phyloP scores from a whole-genome alignment of 2,113 vertebrate species.

The Phyllopteryx taeniolatus region DNA sequence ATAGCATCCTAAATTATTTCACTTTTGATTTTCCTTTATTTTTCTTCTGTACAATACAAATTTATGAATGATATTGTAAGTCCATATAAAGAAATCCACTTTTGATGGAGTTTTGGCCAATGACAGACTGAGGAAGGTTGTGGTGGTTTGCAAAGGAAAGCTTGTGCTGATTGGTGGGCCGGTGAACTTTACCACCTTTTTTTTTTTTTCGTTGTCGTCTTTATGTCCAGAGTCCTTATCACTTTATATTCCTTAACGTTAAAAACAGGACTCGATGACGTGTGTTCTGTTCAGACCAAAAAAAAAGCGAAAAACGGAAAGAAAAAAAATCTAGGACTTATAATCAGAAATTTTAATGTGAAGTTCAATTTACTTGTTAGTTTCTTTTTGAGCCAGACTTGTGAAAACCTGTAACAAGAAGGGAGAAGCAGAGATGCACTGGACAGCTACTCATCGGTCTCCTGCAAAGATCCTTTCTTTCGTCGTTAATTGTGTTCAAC shows the following conservation, averaged over 20 bases:
- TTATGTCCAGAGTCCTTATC: slow-evolving; percentile 73
- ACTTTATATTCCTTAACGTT: slow-evolving; percentile 74
- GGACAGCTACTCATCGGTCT: slow-evolving; percentile 54
- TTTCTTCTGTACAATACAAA: slow-evolving; percentile 70
- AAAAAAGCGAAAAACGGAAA: slow-evolving; percentile 77
- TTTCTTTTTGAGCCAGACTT: slow-evolving; percentile 68
- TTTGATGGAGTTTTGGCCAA: slow-evolving; percentile 63
- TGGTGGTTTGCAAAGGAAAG: slow-evolving; percentile 69
- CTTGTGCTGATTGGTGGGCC: slow-evolving; percentile 79
- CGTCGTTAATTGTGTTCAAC: slow-evolving; percentile 40
- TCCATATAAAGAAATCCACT: slow-evolving; percentile 64
- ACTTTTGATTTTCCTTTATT: slow-evolving; percentile 56
- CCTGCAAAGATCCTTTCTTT: slow-evolving; percentile 37
- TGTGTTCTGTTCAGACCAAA: slow-evolving; percentile 79
- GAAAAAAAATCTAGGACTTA: slow-evolving; percentile 64
- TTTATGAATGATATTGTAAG: slow-evolving; percentile 70
- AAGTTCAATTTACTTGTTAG: slow-evolving; percentile 69
- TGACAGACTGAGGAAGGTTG: slow-evolving; percentile 59
- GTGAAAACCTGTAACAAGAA: slow-evolving; percentile 70
- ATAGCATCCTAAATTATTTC: slow-evolving; percentile 79
- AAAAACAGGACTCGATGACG: slow-evolving; percentile 64
- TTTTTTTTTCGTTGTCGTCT: slow-evolving; percentile 45
- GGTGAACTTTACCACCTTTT: slow-evolving; percentile 66
- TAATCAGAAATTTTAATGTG: slow-evolving; percentile 75
- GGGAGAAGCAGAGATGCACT: slow-evolving; percentile 67